Evolutionary conservation across 2,113 vertebrate genomes (phyloP).

Genomic region (Bos taurus): ARS-UCD2.0 NC_037328.1:48436001-48436500

Average conservation of each 20-base stretch:
- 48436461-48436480: neutral
- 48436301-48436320: neutral
- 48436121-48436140: neutral
- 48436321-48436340: neutral
- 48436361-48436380: neutral
- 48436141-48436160: neutral
- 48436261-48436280: neutral
- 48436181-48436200: neutral
- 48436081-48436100: neutral
- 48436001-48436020: neutral
- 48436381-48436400: neutral
- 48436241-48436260: neutral
- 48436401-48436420: neutral
- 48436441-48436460: neutral
- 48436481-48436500: neutral
- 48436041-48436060: neutral
- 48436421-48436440: neutral
- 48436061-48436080: neutral
- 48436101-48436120: neutral
- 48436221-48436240: neutral
- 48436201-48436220: neutral
- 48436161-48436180: neutral
- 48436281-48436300: neutral
- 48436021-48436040: neutral
- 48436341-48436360: neutral